These are phyloP conservation scores for Myiagra hebetior DNA, from an alignment of 2,113 vertebrate genomes.

Conservation along the genomic window DNA sequence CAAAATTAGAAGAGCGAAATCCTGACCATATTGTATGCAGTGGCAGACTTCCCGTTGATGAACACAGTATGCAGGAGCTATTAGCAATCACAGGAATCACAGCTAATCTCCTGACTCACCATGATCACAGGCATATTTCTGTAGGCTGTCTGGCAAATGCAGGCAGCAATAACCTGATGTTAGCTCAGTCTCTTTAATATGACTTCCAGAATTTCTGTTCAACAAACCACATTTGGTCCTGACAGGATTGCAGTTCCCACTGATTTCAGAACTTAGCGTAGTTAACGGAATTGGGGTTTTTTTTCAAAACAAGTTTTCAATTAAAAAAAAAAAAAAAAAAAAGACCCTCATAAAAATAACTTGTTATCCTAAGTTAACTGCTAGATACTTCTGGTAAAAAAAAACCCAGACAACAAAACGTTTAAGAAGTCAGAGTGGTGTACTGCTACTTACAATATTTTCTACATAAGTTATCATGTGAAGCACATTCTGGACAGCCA, in stretches of 20 bases:
- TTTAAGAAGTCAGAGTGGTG: background rate
- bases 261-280: background rate
- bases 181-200: background rate
- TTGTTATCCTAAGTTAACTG: background rate
- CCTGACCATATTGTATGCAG: background rate
- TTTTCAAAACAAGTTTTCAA: background rate
- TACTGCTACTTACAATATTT: background rate
- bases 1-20: background rate
- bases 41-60: background rate
- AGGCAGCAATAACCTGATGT: background rate
- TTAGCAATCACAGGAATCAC: conserved; percentile 19
- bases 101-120: conserved; percentile 18
- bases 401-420: fast-evolving
- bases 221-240: background rate
- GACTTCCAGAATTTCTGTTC: background rate
- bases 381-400: background rate
- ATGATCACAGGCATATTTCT: background rate
- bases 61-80: background rate
- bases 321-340: background rate
- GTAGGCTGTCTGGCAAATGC: background rate
- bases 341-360: background rate
- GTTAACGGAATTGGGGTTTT: background rate
- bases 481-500: background rate
- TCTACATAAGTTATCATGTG: background rate
- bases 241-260: background rate